phyloP scores from a whole-genome alignment of 2,113 vertebrate genomes.

The Pseudolaguvia tuberculata region DNA sequence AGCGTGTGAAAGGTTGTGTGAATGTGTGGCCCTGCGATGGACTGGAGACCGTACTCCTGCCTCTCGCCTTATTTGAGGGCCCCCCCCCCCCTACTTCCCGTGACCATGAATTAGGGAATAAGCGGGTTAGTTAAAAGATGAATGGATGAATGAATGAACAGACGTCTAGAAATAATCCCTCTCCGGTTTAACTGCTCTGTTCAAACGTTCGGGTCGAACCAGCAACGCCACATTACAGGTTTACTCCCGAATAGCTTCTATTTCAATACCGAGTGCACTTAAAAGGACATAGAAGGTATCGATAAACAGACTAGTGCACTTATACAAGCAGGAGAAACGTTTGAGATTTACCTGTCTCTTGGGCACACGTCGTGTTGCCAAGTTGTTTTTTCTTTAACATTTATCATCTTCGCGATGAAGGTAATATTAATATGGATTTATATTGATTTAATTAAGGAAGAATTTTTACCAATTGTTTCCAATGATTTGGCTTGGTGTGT shows the following conservation, averaged over 20 bases:
- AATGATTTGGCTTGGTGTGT: not conserved
- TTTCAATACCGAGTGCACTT: not conserved
- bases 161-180: not conserved
- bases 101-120: too few relatives aligned
- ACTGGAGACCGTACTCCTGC: too few relatives aligned
- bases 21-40: too few relatives aligned
- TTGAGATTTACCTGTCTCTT: not conserved
- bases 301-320: not conserved
- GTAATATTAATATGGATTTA: not conserved
- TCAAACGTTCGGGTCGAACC: not conserved
- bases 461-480: not conserved
- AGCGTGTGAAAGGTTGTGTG: too few relatives aligned
- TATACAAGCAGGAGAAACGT: not conserved
- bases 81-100: too few relatives aligned
- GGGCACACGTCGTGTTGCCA: not conserved
- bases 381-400: too few relatives aligned
- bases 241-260: not conserved
- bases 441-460: not conserved
- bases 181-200: not conserved
- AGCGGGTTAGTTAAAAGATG: too few relatives aligned
- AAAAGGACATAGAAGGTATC: not conserved
- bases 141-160: too few relatives aligned
- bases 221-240: not conserved
- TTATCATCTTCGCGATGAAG: not conserved
- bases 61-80: too few relatives aligned